Conservation (phyloP, 2,113 vertebrate genomes). For the Podarcis raffonei region DNA sequence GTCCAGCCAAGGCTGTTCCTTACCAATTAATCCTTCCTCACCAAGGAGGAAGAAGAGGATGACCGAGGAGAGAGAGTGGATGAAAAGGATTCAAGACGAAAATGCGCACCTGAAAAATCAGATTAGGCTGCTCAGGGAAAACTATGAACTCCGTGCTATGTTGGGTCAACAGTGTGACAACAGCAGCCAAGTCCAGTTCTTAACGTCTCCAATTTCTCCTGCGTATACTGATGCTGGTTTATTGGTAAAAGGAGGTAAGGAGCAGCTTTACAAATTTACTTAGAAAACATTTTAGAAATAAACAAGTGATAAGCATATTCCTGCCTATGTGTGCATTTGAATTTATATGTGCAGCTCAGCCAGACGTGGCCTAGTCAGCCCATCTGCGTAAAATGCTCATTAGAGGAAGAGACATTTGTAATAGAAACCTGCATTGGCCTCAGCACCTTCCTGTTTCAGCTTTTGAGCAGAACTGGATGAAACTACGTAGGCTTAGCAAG, state of each 20-base stretch:
- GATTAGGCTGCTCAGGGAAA: slow-evolving; percentile 65
- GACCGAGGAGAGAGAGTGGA: slow-evolving; percentile 9
- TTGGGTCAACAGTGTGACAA: slow-evolving; percentile 57
- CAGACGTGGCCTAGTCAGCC: too few species aligned
- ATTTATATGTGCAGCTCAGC: not conserved
- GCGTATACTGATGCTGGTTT: slow-evolving; percentile 37
- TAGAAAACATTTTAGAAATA: not conserved
- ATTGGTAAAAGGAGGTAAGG: slow-evolving; percentile 41
- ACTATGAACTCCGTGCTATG: slow-evolving; percentile 58
- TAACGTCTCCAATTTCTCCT: slow-evolving; percentile 6
- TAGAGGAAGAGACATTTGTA: too few species aligned
- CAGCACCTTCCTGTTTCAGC: not conserved
- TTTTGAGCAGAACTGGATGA: accelerated
- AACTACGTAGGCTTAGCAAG: not conserved
- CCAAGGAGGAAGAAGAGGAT: slow-evolving; percentile 18
- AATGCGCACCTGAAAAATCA: slow-evolving; percentile 66
- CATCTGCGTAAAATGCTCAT: not conserved
- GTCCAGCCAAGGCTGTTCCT: slow-evolving; percentile 25
- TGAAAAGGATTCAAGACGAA: slow-evolving; percentile 55
- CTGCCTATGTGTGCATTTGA: not conserved
- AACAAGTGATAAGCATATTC: not conserved
- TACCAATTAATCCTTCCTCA: not conserved
- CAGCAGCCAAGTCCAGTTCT: not conserved
- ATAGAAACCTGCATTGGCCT: not conserved
- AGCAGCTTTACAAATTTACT: not conserved